These are phyloP conservation scores for Pristionchus fissidentatus DNA, from an alignment of 2,888 invertebrate genomes.

Conservation along the genomic window DNA sequence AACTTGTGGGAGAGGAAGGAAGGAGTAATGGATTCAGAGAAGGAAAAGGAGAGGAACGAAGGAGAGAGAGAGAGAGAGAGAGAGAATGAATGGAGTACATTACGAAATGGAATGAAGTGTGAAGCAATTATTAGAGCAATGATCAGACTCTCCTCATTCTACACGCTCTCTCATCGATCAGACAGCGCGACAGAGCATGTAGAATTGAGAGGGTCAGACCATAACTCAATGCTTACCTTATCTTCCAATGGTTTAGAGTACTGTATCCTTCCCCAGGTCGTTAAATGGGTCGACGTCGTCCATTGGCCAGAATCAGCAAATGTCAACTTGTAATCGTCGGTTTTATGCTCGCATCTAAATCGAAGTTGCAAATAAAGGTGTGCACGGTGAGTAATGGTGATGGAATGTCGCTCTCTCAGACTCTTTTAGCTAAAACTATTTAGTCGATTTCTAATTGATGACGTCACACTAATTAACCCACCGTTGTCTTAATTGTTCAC, in stretches of 20 bases:
- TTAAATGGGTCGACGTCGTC: slow-evolving; percentile 58
- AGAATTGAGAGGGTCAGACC: slow-evolving; percentile 14
- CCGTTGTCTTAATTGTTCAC: slow-evolving; percentile 65
- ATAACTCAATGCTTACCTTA: slow-evolving; percentile 54
- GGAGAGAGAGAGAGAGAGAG: background rate
- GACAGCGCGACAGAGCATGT: no score
- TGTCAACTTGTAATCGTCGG: slow-evolving; percentile 74
- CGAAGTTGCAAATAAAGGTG: background rate
- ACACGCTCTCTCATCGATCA: no score
- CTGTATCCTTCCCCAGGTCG: slow-evolving; percentile 75
- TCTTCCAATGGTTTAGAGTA: slow-evolving; percentile 64
- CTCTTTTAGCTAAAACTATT: background rate
- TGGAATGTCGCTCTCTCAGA: background rate
- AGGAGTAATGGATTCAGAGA: slow-evolving; percentile 2
- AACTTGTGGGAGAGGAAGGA: background rate
- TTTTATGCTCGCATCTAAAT: slow-evolving; percentile 55
- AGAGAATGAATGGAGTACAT: slow-evolving; percentile 16
- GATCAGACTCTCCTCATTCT: no score
- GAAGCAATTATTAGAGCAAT: background rate
- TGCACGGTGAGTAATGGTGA: background rate
- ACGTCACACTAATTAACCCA: slow-evolving; percentile 42
- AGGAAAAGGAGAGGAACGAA: background rate
- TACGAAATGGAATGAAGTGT: background rate
- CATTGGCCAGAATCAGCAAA: slow-evolving; percentile 75
- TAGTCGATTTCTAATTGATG: background rate